These are phyloP conservation scores for Eupithecia dodoneata DNA, from an alignment of 2,888 invertebrate species.

Conservation along the genomic window DNA sequence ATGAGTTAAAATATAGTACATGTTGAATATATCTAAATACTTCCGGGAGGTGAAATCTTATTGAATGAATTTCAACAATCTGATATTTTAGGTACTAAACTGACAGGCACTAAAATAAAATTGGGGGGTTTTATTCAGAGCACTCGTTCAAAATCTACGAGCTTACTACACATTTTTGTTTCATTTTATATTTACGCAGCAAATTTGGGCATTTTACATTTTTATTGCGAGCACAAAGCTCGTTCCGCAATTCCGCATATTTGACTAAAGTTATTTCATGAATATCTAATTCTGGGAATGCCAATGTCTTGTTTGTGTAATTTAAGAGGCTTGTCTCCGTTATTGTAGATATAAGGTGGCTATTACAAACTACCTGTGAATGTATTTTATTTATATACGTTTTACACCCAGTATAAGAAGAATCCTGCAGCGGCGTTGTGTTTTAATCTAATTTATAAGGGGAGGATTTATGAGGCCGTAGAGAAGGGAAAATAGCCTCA, in stretches of 20 bases:
- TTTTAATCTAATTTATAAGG: slow-evolving; percentile 75
- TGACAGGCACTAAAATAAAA: not conserved
- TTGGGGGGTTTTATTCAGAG: not conserved
- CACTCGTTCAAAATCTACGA: not conserved
- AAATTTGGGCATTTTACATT: slow-evolving; percentile 51
- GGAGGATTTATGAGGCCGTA: slow-evolving; percentile 70
- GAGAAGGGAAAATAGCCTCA: slow-evolving; percentile 68
- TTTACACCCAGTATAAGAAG: slow-evolving; percentile 5
- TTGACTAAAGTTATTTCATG: slow-evolving; percentile 46
- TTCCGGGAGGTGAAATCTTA: slow-evolving; percentile 2
- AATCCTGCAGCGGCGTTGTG: slow-evolving; percentile 54
- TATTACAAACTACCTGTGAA: not conserved
- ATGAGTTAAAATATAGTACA: not conserved
- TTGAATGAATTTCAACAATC: not conserved
- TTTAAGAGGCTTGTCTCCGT: slow-evolving; percentile 5
- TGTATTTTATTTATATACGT: not conserved
- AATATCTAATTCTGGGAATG: slow-evolving; percentile 40
- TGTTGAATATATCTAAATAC: not conserved
- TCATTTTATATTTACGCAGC: slow-evolving; percentile 41
- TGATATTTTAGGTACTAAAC: not conserved
- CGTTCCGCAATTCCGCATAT: slow-evolving; percentile 48
- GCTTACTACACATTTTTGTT: slow-evolving; percentile 36
- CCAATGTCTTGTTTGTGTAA: slow-evolving; percentile 34
- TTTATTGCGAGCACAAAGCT: slow-evolving; percentile 48
- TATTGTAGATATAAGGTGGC: not conserved